Evolutionary conservation across 2,888 invertebrate genomes (phyloP).

Genomic region (Rhabditoides inermis): DNA sequence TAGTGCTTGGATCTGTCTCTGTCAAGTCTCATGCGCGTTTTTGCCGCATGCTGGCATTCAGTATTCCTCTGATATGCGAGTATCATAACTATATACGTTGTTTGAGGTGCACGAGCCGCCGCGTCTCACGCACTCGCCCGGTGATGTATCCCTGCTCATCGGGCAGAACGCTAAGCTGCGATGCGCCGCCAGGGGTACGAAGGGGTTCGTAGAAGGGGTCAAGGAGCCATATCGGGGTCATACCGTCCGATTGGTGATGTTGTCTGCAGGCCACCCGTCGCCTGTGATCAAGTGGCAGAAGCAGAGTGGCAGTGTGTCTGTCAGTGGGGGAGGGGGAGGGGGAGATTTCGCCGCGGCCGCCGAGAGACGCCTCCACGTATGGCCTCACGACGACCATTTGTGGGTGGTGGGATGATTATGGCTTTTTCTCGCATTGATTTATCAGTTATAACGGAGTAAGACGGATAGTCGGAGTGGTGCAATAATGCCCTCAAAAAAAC

Average conservation of each 20-base stretch:
- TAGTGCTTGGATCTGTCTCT: not conserved
- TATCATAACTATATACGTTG: too few species aligned
- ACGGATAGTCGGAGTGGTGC: too few species aligned
- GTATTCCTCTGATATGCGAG: too few species aligned
- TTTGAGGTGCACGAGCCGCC: slow-evolving; percentile 27
- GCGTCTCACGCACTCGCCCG: slow-evolving; percentile 20
- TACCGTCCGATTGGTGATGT: not conserved
- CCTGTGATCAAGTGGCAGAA: slow-evolving; percentile 31
- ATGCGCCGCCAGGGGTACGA: slow-evolving; percentile 25
- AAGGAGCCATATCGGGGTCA: not conserved
- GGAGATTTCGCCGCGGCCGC: slow-evolving; percentile 27
- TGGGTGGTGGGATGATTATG: slow-evolving; percentile 29
- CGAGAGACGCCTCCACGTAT: slow-evolving; percentile 24
- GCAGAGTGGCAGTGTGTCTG: too few species aligned
- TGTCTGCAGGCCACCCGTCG: slow-evolving; percentile 14
- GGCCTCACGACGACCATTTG: slow-evolving; percentile 26
- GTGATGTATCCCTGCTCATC: slow-evolving; percentile 23
- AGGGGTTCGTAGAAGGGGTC: not conserved
- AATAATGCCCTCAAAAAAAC: too few species aligned
- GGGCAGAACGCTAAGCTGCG: slow-evolving; percentile 29
- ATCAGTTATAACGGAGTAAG: slow-evolving; percentile 8
- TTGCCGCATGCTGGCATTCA: too few species aligned
- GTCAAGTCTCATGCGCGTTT: not conserved
- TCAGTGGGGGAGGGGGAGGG: slow-evolving; percentile 20
- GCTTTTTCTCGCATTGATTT: slow-evolving; percentile 16